Percentiles rank a stretch among this genome's conserved stretches.
Conservation (phyloP, 1,140 invertebrate species). For the Aleiodes sp. region DNA sequence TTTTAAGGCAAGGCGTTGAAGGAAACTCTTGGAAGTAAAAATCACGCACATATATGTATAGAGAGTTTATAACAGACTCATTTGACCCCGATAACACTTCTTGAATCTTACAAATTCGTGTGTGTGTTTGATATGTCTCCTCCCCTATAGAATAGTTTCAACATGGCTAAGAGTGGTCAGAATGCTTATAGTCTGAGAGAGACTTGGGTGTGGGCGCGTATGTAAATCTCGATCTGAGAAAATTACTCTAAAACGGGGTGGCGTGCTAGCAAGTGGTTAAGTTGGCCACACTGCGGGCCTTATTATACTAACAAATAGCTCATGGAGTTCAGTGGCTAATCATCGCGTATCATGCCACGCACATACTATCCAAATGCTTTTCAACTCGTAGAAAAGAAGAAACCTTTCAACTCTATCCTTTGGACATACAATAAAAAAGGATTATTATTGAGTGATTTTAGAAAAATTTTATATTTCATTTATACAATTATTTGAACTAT, state of each 20-base stretch:
- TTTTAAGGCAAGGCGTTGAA: slow-evolving; percentile 26
- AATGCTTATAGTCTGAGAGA: neutral
- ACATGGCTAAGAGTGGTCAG: neutral
- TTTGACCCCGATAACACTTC: slow-evolving; percentile 25
- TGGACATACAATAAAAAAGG: no score
- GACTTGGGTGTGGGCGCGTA: slow-evolving; percentile 45
- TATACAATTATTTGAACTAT: neutral
- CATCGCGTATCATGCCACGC: slow-evolving; percentile 64
- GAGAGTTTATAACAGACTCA: slow-evolving; percentile 3
- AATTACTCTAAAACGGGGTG: slow-evolving; percentile 65
- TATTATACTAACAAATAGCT: slow-evolving; percentile 68
- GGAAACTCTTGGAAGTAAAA: slow-evolving; percentile 31
- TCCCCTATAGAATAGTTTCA: neutral
- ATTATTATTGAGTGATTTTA: no score
- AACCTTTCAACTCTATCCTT: neutral
- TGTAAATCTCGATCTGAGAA: slow-evolving; percentile 64
- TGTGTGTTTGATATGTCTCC: slow-evolving; percentile 6
- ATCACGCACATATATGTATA: slow-evolving; percentile 29
- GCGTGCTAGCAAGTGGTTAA: slow-evolving; percentile 64
- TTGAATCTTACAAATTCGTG: neutral
- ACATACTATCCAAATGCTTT: slow-evolving; percentile 35
- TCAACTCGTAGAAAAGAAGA: neutral
- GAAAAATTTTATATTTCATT: neutral
- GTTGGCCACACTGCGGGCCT: slow-evolving; percentile 62
- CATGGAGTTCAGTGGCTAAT: slow-evolving; percentile 61